Evolutionary conservation across 2,797 vertebrate genomes (phyloP).

Genomic region (Microtus californicus): DNA sequence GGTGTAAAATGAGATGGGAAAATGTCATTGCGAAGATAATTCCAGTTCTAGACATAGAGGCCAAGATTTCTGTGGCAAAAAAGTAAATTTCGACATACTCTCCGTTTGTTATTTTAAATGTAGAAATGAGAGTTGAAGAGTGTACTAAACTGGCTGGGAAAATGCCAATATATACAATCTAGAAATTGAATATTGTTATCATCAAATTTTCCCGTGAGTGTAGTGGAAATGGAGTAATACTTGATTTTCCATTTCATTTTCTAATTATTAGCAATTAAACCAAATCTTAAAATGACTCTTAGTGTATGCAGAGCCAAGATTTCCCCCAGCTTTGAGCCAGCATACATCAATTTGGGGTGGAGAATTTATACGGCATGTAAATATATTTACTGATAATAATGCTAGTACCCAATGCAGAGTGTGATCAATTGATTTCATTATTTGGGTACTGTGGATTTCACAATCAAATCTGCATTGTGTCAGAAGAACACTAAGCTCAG

Average conservation of each 20-base stretch:
- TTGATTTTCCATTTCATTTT: conserved; percentile 61
- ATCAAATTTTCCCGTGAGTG: conserved; percentile 36
- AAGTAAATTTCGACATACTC: conserved; percentile 65
- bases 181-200: not conserved
- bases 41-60: conserved; percentile 68
- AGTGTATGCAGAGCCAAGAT: not conserved
- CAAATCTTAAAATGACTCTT: not conserved
- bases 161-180: not conserved
- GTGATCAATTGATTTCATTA: conserved; percentile 24
- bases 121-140: not conserved
- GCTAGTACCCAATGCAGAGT: not conserved
- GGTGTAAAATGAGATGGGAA: conserved; percentile 78
- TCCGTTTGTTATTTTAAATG: conserved; percentile 67
- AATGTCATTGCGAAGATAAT: conserved; percentile 74
- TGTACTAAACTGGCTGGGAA: conserved; percentile 16
- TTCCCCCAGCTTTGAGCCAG: not conserved
- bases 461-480: conserved; percentile 15
- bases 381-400: conserved; percentile 40
- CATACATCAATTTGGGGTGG: not conserved
- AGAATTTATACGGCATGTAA: not conserved
- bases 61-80: conserved; percentile 66
- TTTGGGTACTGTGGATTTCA: conserved; percentile 46
- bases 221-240: conserved; percentile 23
- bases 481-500: not conserved
- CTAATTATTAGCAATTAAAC: conserved; percentile 14